Conservation (phyloP, 2,888 invertebrate genomes). For the Limnephilus rhombicus region DNA sequence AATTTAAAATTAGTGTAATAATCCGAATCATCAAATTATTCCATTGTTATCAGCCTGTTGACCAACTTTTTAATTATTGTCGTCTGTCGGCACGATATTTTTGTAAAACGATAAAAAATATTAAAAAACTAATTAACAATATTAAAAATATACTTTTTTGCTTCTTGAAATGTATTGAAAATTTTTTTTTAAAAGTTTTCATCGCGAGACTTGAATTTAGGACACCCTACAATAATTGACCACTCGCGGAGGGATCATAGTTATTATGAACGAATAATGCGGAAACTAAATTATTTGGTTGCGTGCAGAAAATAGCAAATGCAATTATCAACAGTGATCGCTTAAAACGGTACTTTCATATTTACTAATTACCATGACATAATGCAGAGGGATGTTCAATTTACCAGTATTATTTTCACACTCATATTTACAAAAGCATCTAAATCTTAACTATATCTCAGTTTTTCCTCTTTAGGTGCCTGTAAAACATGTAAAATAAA, state of each 20-base stretch:
- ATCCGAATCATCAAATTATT: too few species aligned
- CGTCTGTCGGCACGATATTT: too few species aligned
- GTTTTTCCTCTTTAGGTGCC: not conserved
- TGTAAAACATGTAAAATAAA: too few species aligned
- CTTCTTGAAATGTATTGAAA: too few species aligned
- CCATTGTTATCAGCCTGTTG: too few species aligned
- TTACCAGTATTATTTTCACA: not conserved
- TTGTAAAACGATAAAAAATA: too few species aligned
- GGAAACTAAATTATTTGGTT: slow-evolving; percentile 21
- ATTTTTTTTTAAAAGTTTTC: not conserved
- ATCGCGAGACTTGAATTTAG: not conserved
- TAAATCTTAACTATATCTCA: not conserved
- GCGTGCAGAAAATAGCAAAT: slow-evolving; percentile 64
- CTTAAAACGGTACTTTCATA: slow-evolving; percentile 4
- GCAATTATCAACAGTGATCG: slow-evolving; percentile 45
- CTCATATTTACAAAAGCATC: not conserved
- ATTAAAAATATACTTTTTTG: too few species aligned
- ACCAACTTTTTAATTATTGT: too few species aligned
- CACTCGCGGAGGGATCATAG: not conserved
- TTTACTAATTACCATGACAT: not conserved
- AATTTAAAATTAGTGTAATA: too few species aligned
- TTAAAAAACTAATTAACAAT: too few species aligned
- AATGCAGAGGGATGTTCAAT: not conserved
- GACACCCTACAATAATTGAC: not conserved
- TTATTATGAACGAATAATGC: not conserved